These are phyloP conservation scores for Gila robusta DNA, from an alignment of 2,797 vertebrate genomes.

Conservation along the genomic window DNA sequence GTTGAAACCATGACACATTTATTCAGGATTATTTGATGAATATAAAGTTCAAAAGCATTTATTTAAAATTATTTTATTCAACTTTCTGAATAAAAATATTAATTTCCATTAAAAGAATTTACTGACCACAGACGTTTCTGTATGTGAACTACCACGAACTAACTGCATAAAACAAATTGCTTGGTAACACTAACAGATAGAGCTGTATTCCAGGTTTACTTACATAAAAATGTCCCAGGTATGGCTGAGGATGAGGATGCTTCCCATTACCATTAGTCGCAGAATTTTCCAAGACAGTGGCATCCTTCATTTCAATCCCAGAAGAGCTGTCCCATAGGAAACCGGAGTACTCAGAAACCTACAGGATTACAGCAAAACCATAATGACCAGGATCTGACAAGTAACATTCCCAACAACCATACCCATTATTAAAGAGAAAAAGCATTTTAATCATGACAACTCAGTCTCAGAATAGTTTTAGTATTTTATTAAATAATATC, in stretches of 20 bases:
- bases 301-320: slow-evolving; percentile 87
- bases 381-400: not conserved
- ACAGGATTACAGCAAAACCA: slow-evolving; percentile 46
- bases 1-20: not conserved
- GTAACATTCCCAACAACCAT: not conserved
- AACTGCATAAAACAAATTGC: not conserved
- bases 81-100: not conserved
- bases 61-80: not conserved
- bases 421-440: not conserved
- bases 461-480: not conserved
- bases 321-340: slow-evolving; percentile 91
- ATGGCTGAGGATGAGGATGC: slow-evolving; percentile 73
- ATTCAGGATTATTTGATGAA: not conserved
- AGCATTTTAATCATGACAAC: not conserved
- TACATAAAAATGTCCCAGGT: slow-evolving; percentile 89
- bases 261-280: slow-evolving; percentile 84
- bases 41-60: not conserved
- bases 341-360: slow-evolving; percentile 86
- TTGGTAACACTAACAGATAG: not conserved
- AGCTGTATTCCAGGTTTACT: slow-evolving; percentile 37
- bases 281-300: slow-evolving; percentile 72
- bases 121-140: not conserved
- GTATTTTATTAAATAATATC: not conserved
- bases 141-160: not conserved
- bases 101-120: not conserved